phyloP scores from a whole-genome alignment of 2,888 invertebrate species.

The Timandra comae region DNA sequence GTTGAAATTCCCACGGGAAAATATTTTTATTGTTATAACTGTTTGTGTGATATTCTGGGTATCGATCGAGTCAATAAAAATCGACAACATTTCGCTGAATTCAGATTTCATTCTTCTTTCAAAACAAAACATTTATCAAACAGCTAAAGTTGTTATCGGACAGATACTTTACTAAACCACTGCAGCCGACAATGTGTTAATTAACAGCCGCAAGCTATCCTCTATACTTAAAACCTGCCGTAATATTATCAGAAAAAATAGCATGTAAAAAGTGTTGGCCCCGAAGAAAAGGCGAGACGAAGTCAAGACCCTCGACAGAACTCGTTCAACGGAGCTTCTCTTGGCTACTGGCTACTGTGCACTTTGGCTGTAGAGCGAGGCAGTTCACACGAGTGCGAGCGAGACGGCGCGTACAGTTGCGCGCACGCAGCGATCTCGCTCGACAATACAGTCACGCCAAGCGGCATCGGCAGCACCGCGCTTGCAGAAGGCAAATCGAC shows the following conservation, averaged over 20 bases:
- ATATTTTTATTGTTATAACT: not conserved
- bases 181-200: constrained; percentile 50
- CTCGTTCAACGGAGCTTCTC: constrained; percentile 63
- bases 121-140: constrained; percentile 5
- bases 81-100: too few species aligned
- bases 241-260: constrained; percentile 59
- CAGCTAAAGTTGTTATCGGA: constrained; percentile 16
- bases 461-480: constrained; percentile 19
- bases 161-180: constrained; percentile 32
- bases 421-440: constrained; percentile 50
- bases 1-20: constrained; percentile 1
- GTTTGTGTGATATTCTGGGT: too few species aligned
- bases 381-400: constrained; percentile 16
- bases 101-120: too few species aligned
- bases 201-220: constrained; percentile 53
- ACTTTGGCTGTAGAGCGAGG: constrained; percentile 34
- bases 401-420: constrained; percentile 30
- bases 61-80: too few species aligned
- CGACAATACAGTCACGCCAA: constrained; percentile 55
- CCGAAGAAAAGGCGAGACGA: constrained; percentile 59
- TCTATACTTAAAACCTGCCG: constrained; percentile 55
- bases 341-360: constrained; percentile 66
- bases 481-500: constrained; percentile 52
- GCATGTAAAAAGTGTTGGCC: constrained; percentile 55
- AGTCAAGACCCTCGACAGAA: constrained; percentile 64